Conservation (phyloP, 2,888 invertebrate genomes). For the Drosophila anomalata region DNA sequence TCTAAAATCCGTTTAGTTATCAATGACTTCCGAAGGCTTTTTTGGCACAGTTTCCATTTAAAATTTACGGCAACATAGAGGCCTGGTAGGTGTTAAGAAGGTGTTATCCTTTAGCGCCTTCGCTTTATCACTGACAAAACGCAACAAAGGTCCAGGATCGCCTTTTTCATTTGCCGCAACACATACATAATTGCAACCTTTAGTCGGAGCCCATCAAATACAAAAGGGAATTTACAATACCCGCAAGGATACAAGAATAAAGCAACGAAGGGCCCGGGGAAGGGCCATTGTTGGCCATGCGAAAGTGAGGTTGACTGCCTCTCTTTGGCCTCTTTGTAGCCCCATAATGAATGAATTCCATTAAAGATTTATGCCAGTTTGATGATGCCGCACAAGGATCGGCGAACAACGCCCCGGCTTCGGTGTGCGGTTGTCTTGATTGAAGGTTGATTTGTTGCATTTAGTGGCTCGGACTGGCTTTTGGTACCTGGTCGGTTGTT, state of each 20-base stretch:
- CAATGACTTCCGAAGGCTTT: conserved; percentile 39
- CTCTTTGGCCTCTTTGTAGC: conserved; percentile 52
- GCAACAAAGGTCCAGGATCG: conserved; percentile 39
- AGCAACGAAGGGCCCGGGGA: conserved; percentile 35
- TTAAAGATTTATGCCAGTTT: conserved; percentile 82
- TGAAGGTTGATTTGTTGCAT: conserved; percentile 81
- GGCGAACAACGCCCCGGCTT: conserved; percentile 48
- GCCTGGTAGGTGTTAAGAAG: conserved; percentile 79
- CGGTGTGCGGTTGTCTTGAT: conserved; percentile 69
- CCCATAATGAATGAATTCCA: conserved; percentile 78
- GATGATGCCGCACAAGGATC: conserved; percentile 80
- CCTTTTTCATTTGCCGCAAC: conserved; percentile 30
- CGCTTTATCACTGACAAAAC: conserved; percentile 56
- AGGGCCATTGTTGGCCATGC: conserved; percentile 57
- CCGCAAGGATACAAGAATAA: conserved; percentile 56
- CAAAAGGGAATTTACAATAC: conserved; percentile 68
- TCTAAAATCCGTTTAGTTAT: conserved; percentile 3
- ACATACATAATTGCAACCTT: conserved; percentile 76
- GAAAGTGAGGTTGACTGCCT: conserved; percentile 25
- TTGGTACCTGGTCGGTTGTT: conserved; percentile 56
- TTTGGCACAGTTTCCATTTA: conserved; percentile 24
- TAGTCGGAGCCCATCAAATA: conserved; percentile 42
- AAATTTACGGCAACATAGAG: conserved; percentile 54
- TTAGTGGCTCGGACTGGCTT: conserved; percentile 49
- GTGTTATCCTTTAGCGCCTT: conserved; percentile 83